phyloP scores from a whole-genome alignment of 2,797 vertebrate species.

The Enteromius fasciolatus region DNA sequence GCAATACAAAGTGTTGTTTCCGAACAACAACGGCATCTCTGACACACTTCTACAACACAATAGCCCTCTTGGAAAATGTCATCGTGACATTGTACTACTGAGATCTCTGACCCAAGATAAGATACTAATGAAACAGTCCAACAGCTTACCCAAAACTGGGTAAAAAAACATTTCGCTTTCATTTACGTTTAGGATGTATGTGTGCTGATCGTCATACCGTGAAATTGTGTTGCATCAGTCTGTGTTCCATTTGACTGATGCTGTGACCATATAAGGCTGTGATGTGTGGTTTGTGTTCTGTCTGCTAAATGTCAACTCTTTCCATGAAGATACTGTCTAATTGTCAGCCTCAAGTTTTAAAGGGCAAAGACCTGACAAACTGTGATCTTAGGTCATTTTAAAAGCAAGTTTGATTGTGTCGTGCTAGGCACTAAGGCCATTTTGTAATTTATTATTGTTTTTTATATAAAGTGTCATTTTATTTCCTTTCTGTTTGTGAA shows the following conservation, averaged over 20 bases:
- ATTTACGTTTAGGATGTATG: not conserved
- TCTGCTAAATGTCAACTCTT: slow-evolving; percentile 46
- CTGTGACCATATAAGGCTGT: slow-evolving; percentile 10
- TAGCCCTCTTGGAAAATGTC: slow-evolving; percentile 26
- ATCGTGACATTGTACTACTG: slow-evolving; percentile 3
- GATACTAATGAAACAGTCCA: not conserved
- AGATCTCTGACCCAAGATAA: not conserved
- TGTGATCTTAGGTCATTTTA: slow-evolving; percentile 46
- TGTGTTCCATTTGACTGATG: not conserved
- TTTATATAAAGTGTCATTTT: not conserved
- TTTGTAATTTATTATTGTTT: not conserved
- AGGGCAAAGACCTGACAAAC: slow-evolving; percentile 49
- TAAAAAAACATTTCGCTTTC: not conserved
- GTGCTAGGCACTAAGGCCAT: not conserved
- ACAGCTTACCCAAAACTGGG: not conserved
- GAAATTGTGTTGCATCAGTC: slow-evolving; percentile 13
- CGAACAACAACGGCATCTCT: not conserved
- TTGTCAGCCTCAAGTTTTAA: slow-evolving; percentile 42
- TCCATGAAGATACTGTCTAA: slow-evolving; percentile 26
- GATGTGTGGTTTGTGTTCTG: slow-evolving; percentile 13
- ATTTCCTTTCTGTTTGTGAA: slow-evolving; percentile 19
- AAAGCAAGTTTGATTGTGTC: not conserved
- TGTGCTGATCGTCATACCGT: not conserved
- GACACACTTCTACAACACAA: slow-evolving; percentile 10
- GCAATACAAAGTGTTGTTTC: slow-evolving; percentile 28